Evolutionary conservation across 2,797 vertebrate genomes (phyloP).

Genomic region (Holocentrus rufus): DNA sequence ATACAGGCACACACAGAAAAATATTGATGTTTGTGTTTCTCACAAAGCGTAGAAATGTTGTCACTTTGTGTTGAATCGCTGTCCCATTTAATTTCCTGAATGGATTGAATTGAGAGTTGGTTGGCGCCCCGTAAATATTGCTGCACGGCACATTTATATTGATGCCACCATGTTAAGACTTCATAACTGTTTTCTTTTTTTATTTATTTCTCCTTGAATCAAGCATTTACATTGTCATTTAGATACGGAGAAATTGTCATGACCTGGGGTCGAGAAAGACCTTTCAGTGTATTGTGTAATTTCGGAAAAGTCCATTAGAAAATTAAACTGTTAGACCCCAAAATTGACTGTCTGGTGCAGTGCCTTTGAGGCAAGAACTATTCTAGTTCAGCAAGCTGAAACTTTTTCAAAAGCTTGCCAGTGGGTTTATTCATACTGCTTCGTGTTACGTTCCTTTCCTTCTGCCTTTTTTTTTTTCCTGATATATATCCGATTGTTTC

Average conservation of each 20-base stretch:
- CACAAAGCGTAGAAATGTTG: slow-evolving; percentile 14
- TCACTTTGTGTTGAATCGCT: slow-evolving; percentile 7
- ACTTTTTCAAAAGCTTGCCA: slow-evolving; percentile 19
- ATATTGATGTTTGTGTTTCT: slow-evolving; percentile 6
- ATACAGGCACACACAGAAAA: not conserved
- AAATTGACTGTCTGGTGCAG: slow-evolving; percentile 4
- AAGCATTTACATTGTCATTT: not conserved
- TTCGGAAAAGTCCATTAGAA: slow-evolving; percentile 1
- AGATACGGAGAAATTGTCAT: slow-evolving; percentile 11
- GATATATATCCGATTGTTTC: slow-evolving; percentile 63
- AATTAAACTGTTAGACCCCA: slow-evolving; percentile 1
- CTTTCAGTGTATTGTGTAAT: slow-evolving; percentile 4
- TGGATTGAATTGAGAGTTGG: slow-evolving; percentile 8
- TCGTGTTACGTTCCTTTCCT: slow-evolving; percentile 30
- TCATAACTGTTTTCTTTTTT: not conserved
- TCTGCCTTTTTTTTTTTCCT: slow-evolving; percentile 34
- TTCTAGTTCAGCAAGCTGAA: slow-evolving; percentile 32
- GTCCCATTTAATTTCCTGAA: slow-evolving; percentile 15
- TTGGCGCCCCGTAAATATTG: slow-evolving; percentile 8
- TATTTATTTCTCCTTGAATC: slow-evolving; percentile 19
- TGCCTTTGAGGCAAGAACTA: slow-evolving; percentile 18
- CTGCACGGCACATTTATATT: slow-evolving; percentile 19
- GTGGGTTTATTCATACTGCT: slow-evolving; percentile 41
- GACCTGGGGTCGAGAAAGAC: slow-evolving; percentile 4
- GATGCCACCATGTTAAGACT: slow-evolving; percentile 9